Evolutionary conservation across 35 echinoderm and acorn worm genomes (phyloP), one percentile per base, ranked within the genome.

Genomic region (Lytechinus variegatus): DNA sequence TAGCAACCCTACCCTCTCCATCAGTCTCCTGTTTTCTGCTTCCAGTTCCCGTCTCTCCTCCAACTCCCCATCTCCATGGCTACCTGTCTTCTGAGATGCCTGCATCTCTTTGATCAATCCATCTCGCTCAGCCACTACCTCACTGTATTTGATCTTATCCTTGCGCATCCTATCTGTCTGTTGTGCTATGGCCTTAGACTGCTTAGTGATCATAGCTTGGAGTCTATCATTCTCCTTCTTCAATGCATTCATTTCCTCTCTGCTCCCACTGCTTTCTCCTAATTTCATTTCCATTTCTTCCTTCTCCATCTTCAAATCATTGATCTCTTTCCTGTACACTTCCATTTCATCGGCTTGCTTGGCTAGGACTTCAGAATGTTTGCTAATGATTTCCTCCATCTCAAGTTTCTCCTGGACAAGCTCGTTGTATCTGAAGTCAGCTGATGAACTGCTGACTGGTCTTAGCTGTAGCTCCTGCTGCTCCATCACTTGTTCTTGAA

Each of bases 111-210:
- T n/a, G 14, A 51, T 44, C 54, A 98, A 72, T 8, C 19, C 58
- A 19, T 98, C 97, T 16, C 90, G 96, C 27, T 98, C 97, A 54
- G 87, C 95, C 24, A 95, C 27, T 9, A 98, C 57, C 53, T 96
- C 95, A 56, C 95, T 29, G 24, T 96, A 96, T 51, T 96, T 98
- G 92, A 96, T 44, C 58, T 98, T 98, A 44, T 98, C 96, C 61
- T 95, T 97, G 21, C 97, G 56, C 4, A 87, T 93, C 61, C 95
- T 72, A 5, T 98, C 97, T 8, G 94, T 98, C 53, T 97, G 97
- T 55, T 97, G 94, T 19, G 97, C 97, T 6, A 98, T 98, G 9
- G 97, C 96, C 92, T 98, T 98, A 21, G 96, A 98, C 56, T 98
- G 97, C 58, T 98, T 98, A 29, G 55, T 89, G 6, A 97, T 89